These are phyloP conservation scores for Calonectris borealis DNA, from an alignment of 2,113 vertebrate species.

Conservation along the genomic window DNA sequence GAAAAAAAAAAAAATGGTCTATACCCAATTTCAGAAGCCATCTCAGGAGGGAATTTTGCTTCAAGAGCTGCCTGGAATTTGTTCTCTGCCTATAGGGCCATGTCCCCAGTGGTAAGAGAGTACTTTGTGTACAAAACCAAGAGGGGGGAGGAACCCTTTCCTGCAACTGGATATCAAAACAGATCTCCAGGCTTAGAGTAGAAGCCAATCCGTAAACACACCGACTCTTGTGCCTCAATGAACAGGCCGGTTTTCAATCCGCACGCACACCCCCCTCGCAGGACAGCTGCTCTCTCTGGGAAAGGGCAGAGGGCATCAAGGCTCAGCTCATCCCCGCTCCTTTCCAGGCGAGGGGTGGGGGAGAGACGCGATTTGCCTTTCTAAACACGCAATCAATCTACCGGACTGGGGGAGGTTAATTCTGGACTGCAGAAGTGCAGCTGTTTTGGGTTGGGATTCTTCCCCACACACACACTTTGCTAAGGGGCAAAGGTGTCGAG, in stretches of 20 bases:
- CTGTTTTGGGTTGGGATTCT: slow-evolving; percentile 25
- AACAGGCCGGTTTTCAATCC: neutral
- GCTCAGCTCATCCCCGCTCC: slow-evolving; percentile 45
- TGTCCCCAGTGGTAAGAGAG: slow-evolving; percentile 49
- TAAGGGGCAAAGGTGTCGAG: slow-evolving; percentile 37
- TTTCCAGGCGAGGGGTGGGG: neutral
- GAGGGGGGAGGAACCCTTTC: slow-evolving; percentile 28
- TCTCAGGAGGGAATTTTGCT: slow-evolving; percentile 27
- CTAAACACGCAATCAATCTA: slow-evolving; percentile 47
- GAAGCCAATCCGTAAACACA: slow-evolving; percentile 29
- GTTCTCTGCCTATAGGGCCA: slow-evolving; percentile 21
- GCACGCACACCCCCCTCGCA: neutral
- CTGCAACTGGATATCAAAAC: slow-evolving; percentile 67
- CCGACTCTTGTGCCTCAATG: slow-evolving; percentile 47
- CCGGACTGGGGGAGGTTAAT: neutral
- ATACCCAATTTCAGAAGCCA: neutral
- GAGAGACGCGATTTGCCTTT: slow-evolving; percentile 34
- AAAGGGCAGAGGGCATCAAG: slow-evolving; percentile 62
- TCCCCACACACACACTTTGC: neutral
- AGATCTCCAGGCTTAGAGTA: neutral
- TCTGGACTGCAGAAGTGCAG: slow-evolving; percentile 43
- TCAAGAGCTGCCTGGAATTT: slow-evolving; percentile 22
- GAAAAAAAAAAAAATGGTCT: too few species aligned
- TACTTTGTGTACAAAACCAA: slow-evolving; percentile 43
- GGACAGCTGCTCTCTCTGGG: slow-evolving; percentile 67